Evolutionary conservation across 2,113 vertebrate species (phyloP).

Genomic region (Phoenicopterus ruber): DNA sequence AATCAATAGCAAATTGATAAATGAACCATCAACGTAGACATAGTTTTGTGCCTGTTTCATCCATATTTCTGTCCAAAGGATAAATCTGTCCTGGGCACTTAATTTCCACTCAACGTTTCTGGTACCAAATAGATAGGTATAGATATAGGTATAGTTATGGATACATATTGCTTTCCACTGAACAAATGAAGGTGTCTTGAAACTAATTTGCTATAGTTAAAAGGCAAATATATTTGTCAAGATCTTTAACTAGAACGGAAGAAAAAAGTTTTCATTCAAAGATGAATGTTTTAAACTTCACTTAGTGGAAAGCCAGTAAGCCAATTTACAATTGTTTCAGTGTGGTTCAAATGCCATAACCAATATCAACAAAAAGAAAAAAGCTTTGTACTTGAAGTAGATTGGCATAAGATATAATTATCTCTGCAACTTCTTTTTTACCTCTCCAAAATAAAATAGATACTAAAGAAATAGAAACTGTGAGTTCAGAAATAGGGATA

Average conservation of each 20-base stretch:
- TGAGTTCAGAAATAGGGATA: neutral
- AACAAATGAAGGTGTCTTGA: neutral
- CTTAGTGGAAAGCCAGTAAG: neutral
- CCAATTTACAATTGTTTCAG: neutral
- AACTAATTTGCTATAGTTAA: slow-evolving; percentile 14
- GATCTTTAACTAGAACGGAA: neutral
- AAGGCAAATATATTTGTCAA: slow-evolving; percentile 20
- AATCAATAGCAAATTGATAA: neutral
- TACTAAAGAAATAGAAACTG: neutral
- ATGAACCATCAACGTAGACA: neutral
- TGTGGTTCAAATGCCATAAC: neutral
- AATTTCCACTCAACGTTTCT: neutral
- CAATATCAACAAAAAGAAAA: neutral
- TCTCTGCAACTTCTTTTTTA: neutral
- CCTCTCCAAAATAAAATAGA: neutral
- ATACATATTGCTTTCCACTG: neutral
- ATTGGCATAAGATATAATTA: neutral
- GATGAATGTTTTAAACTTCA: slow-evolving; percentile 9
- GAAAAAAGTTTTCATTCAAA: neutral
- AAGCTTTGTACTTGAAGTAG: neutral
- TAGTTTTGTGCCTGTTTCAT: neutral
- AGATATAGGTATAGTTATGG: neutral
- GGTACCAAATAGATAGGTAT: neutral
- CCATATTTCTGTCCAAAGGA: slow-evolving; percentile 18
- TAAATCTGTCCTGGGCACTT: neutral